Base-by-base conservation (phyloP, 2,888 invertebrate species). In the Heliothis peltigera region DNA sequence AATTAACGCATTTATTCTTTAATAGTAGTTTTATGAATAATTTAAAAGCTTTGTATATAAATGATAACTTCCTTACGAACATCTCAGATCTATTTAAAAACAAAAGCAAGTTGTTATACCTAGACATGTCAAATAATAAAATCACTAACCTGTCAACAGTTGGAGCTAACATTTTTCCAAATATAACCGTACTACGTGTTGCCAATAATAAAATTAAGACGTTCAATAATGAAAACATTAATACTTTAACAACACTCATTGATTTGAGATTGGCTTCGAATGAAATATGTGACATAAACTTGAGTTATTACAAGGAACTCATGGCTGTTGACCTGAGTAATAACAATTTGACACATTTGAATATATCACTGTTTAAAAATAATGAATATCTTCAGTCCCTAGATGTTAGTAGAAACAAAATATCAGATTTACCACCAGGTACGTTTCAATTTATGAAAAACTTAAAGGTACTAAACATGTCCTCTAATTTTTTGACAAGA, bases 381-480 rank as follows among this genome's bases (percentile, higher is more conserved):
- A 75, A 91, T 17, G 82, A 87, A 43, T 75, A 80, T 18, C 79
- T 94, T 57, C 89, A 90, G 63, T 86, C 85, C 54, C 75, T 94
- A 42, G 92, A 93, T 74, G 51, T 94, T 3, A 92, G 92, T 66
- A 65, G 70, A 21, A 94, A 94, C 61, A 85, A 87, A 47, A 88
- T 94, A 35, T 69, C 71, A 1, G 81, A 82, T 28, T 22, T 94
- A 12, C 79, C 81, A 17, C 94, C 94, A 1, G 94, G 93, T 1
- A 91, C 91, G 8, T 94, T 94, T 70, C 86, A 88, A 69, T 80
- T 80, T 57, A 84, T 90, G 70, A 88, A 85, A 79, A 88, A 87
- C 71, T 80, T 94, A 49, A 91, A 89, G 75, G 65, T 88, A 7
- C 72, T 94, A 0, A 93, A 93, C 63, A 63, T 93, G 19, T 94